A percentile compares a stretch with the other conserved stretches of the same genome.
Conservation (phyloP, 2,888 invertebrate species). For the Ichneumoninae sp. region DNA sequence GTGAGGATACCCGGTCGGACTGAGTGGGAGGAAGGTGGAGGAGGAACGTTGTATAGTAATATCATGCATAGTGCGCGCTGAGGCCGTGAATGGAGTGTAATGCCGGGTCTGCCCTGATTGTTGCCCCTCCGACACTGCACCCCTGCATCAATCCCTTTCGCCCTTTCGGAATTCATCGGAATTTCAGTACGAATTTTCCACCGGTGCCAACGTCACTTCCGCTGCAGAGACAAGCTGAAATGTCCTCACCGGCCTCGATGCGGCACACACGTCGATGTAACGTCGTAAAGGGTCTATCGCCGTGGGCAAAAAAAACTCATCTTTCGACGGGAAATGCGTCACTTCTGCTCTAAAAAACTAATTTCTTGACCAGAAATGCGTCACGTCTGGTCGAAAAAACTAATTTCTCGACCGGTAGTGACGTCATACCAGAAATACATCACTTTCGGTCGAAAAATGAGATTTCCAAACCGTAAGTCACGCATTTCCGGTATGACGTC, state of each 20-base stretch:
- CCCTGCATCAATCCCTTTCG: conserved; percentile 71
- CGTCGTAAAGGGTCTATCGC: conserved; percentile 13
- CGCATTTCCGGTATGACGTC: too few species aligned
- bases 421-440: too few species aligned
- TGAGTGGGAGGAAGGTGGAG: conserved; percentile 63
- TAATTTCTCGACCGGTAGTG: not conserved
- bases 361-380: not conserved
- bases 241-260: conserved; percentile 12
- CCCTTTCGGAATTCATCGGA: conserved; percentile 77
- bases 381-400: not conserved
- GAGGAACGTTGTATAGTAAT: conserved; percentile 58
- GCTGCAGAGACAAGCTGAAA: conserved; percentile 75
- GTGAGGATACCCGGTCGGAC: conserved; percentile 45
- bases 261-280: conserved; percentile 18
- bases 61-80: conserved; percentile 33
- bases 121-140: conserved; percentile 75
- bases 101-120: conserved; percentile 83
- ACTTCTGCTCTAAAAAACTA: not conserved
- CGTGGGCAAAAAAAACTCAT: not conserved
- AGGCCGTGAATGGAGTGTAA: conserved; percentile 83
- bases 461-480: too few species aligned
- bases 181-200: conserved; percentile 82
- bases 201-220: conserved; percentile 80
- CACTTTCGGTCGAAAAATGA: too few species aligned
- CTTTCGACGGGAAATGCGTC: not conserved